phyloP scores from a whole-genome alignment of 1,140 invertebrate genomes.

The Eueides isabella region DNA sequence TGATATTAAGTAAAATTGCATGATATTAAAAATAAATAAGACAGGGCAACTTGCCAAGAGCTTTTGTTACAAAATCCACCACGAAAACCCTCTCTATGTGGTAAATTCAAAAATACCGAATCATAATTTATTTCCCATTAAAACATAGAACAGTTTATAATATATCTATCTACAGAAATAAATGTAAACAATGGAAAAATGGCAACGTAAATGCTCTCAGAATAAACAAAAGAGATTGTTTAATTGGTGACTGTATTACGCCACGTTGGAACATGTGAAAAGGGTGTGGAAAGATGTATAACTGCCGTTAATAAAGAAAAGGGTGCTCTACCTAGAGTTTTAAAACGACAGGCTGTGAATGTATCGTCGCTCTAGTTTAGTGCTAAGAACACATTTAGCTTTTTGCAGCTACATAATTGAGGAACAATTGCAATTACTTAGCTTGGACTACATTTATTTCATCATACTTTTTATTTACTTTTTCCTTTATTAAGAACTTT shows the following conservation, averaged over 20 bases:
- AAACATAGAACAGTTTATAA: background rate
- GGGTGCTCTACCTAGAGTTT: slow-evolving; percentile 14
- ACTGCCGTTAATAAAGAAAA: slow-evolving; percentile 6
- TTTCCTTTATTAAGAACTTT: background rate
- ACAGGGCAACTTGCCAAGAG: slow-evolving; percentile 39
- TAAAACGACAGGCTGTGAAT: slow-evolving; percentile 5
- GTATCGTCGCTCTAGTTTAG: slow-evolving; percentile 13
- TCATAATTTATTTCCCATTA: slow-evolving; percentile 22
- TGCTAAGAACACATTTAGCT: slow-evolving; percentile 12
- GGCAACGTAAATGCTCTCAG: slow-evolving; percentile 11
- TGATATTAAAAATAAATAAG: slow-evolving; percentile 47
- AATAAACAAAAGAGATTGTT: slow-evolving; percentile 13
- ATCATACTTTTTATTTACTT: background rate
- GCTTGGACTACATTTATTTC: background rate
- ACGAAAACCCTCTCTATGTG: slow-evolving; percentile 32
- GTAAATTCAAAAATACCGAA: slow-evolving; percentile 33
- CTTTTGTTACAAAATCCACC: slow-evolving; percentile 27
- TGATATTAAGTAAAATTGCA: slow-evolving; percentile 34
- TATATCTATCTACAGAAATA: slow-evolving; percentile 8
- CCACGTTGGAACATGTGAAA: slow-evolving; percentile 5
- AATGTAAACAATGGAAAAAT: background rate
- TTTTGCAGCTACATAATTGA: slow-evolving; percentile 1
- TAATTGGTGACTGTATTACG: slow-evolving; percentile 12
- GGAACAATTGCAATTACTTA: background rate
- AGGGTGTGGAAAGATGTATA: slow-evolving; percentile 13